phyloP scores from a whole-genome alignment of 1,140 invertebrate genomes.

The Venturia canescens region DNA sequence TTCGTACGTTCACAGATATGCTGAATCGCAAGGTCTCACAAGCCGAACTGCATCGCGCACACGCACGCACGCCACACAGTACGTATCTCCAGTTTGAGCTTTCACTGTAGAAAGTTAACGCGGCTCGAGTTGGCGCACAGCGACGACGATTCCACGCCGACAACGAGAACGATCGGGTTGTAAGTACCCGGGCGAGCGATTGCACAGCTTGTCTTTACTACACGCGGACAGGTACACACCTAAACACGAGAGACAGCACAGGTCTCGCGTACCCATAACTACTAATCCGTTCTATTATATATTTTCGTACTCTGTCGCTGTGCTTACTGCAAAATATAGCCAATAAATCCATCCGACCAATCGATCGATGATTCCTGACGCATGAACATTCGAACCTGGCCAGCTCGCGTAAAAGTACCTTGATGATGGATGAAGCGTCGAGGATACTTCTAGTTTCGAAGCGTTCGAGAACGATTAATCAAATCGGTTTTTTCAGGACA shows the following conservation, averaged over 20 bases:
- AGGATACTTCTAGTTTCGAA: neutral
- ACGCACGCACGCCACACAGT: slow-evolving; percentile 20
- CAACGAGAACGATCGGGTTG: slow-evolving; percentile 33
- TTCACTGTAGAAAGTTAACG: slow-evolving; percentile 41
- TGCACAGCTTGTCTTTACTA: slow-evolving; percentile 30
- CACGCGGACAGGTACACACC: slow-evolving; percentile 24
- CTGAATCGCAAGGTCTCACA: slow-evolving; percentile 29
- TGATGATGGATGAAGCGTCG: neutral
- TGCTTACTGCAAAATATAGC: neutral
- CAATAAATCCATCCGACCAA: slow-evolving; percentile 13
- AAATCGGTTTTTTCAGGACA: too few species aligned
- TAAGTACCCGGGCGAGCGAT: slow-evolving; percentile 33
- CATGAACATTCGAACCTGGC: neutral
- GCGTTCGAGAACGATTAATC: neutral
- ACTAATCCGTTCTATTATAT: slow-evolving; percentile 28
- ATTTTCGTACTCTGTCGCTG: neutral
- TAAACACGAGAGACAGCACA: slow-evolving; percentile 11
- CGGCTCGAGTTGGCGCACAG: neutral
- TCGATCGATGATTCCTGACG: slow-evolving; percentile 15
- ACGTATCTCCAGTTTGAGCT: slow-evolving; percentile 23
- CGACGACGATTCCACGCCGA: slow-evolving; percentile 24
- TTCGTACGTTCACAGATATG: neutral
- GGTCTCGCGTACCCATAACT: slow-evolving; percentile 27
- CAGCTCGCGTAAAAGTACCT: neutral
- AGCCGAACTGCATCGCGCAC: neutral